phyloP scores from a whole-genome alignment of 1,140 invertebrate species.

The Drosophila asahinai region DNA sequence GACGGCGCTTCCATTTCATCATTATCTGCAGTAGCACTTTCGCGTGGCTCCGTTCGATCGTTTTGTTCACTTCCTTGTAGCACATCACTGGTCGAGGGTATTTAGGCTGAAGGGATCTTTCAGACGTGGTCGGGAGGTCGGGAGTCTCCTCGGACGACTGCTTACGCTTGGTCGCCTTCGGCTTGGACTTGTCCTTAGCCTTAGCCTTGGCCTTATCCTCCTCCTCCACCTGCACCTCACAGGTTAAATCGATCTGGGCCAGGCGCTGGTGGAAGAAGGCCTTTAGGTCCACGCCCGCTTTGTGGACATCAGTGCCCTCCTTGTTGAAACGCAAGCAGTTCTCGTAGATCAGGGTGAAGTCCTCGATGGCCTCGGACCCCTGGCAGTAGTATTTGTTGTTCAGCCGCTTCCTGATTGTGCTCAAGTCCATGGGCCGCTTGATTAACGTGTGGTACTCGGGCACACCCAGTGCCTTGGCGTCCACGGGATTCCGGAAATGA shows the following conservation, averaged over 20 bases:
- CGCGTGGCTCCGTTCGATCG: too few species aligned
- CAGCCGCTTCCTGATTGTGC: constrained; percentile 32
- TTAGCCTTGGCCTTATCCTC: too few species aligned
- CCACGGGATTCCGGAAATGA: constrained; percentile 35
- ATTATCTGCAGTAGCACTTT: too few species aligned
- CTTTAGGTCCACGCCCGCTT: constrained; percentile 20
- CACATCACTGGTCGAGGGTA: too few species aligned
- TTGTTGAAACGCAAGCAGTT: constrained; percentile 40
- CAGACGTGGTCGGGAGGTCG: too few species aligned
- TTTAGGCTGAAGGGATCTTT: too few species aligned
- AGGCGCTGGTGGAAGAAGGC: constrained; percentile 2
- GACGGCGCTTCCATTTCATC: too few species aligned
- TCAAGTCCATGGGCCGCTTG: constrained; percentile 41
- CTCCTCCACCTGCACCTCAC: constrained; percentile 17
- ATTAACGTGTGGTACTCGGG: constrained; percentile 27
- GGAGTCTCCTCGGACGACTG: too few species aligned
- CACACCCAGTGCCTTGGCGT: not conserved
- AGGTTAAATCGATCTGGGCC: constrained; percentile 10
- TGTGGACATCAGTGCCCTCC: constrained; percentile 16
- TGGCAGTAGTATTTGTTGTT: constrained; percentile 35
- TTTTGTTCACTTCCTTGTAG: too few species aligned
- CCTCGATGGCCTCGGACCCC: constrained; percentile 29
- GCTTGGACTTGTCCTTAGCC: not conserved
- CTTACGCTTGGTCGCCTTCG: not conserved
- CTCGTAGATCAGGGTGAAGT: constrained; percentile 30